Evolutionary conservation across 2,888 invertebrate species (phyloP).

Genomic region (Eupithecia exiguata): DNA sequence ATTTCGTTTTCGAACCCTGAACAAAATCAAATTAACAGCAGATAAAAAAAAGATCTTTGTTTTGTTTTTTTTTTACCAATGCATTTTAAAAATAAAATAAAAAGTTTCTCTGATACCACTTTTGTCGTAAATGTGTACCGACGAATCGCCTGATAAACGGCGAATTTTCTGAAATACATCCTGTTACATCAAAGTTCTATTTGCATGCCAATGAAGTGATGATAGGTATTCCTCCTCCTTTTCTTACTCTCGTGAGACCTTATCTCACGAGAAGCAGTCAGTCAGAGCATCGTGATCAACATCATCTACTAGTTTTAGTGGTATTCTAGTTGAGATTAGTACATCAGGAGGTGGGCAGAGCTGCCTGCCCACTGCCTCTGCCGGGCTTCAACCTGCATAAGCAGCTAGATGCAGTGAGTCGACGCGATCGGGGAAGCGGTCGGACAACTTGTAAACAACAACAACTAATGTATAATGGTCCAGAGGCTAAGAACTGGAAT

Average conservation of each 20-base stretch:
- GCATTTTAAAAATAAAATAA: not conserved
- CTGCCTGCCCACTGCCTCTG: not conserved
- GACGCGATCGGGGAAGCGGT: slow-evolving; percentile 20
- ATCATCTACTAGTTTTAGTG: not conserved
- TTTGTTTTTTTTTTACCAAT: not conserved
- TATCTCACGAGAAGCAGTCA: not conserved
- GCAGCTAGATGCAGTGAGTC: not conserved
- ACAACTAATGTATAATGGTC: slow-evolving; percentile 62
- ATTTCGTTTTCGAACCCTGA: not conserved
- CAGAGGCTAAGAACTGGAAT: slow-evolving; percentile 41
- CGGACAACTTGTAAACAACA: slow-evolving; percentile 56
- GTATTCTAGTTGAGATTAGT: not conserved
- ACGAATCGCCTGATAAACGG: no score
- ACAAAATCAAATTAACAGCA: not conserved
- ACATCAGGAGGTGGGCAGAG: not conserved
- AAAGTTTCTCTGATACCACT: no score
- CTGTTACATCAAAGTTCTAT: not conserved
- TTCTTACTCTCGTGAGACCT: no score
- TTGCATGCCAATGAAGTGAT: not conserved
- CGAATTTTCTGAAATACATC: not conserved
- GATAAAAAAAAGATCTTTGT: no score
- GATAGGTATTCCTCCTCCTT: no score
- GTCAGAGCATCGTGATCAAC: not conserved
- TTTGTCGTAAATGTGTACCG: no score
- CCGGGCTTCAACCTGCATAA: not conserved